Evolutionary conservation across 2,113 vertebrate species (phyloP), one percentile per base, ranked within the genome.

Genomic region (Festucalex cinctus): DNA sequence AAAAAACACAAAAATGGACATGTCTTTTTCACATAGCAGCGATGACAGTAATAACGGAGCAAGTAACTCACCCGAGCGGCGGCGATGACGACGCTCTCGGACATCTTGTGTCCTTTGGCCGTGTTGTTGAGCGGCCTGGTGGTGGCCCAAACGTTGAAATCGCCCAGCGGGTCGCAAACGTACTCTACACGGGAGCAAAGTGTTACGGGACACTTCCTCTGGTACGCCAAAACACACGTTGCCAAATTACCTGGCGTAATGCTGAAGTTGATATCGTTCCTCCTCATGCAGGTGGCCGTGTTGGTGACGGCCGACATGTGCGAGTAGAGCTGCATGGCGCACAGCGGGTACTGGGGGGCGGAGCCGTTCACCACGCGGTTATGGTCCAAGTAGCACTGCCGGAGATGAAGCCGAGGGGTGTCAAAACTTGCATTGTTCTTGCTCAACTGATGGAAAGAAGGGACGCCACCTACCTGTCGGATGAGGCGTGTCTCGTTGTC

Each of bases 301-400:
- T 94, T 91, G 41, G 92, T 92, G 65, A 95, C 96, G 0, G 96
- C 96, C 0, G 93, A 93, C 96, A 98, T 98, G 91, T 95, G 96
- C 0, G 97, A 93, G 72, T 82, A 94, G 0, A 98, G 93, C 93
- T 98, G 94, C 95, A 98, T 95, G 54, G 97, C 95, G 0, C 97
- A 98, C 1, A 98, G 91, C 0, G 96, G 97, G 75, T 94, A 95
- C 64, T 65, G 22, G 0, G 95, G 95, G 0, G 5, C 69, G 0
- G 90, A 88, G 43, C 92, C 93, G 0, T 92, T 94, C 19, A 49
- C 51, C 0, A 84, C 80, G 0, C 76, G 67, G 20, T 98, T 98
- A 68, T 98, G 95, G 1, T 92, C 90, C 6, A 84, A 77, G 44
- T 91, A 96, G 80, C 96, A 98, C 96, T 98, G 77, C 54, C 53